Percentiles rank a stretch among this genome's conserved stretches.
Evolutionary conservation across 2,888 invertebrate genomes (phyloP).

Genomic region (Campoplex capitator): DNA sequence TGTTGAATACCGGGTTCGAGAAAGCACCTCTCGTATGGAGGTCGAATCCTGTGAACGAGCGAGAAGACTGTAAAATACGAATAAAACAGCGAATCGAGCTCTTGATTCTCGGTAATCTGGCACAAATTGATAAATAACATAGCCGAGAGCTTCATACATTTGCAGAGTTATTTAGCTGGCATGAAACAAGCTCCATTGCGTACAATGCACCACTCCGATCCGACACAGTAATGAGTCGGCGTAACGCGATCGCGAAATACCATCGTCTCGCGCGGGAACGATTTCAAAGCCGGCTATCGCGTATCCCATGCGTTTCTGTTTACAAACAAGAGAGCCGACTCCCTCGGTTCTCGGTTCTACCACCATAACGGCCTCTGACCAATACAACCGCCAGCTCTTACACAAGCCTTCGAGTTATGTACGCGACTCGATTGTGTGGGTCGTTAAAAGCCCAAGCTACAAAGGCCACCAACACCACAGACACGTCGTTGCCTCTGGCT

Average conservation of each 20-base stretch:
- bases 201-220: constrained; percentile 29
- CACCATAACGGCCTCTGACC: constrained; percentile 49
- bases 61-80: constrained; percentile 19
- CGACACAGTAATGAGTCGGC: constrained; percentile 47
- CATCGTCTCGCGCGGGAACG: constrained; percentile 47
- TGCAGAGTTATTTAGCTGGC: constrained; percentile 14
- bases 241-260: constrained; percentile 58
- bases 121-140: constrained; percentile 41
- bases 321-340: constrained; percentile 78
- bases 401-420: constrained; percentile 23
- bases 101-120: constrained; percentile 16
- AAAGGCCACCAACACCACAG: constrained; percentile 19
- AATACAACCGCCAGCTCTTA: constrained; percentile 39
- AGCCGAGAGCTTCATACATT: not conserved
- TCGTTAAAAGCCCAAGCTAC: constrained; percentile 1
- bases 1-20: constrained; percentile 53
- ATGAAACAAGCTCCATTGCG: constrained; percentile 16
- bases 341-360: constrained; percentile 55
- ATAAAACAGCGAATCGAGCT: constrained; percentile 18
- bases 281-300: constrained; percentile 56
- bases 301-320: constrained; percentile 76
- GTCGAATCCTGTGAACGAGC: constrained; percentile 25
- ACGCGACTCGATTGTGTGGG: constrained; percentile 8
- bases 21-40: constrained; percentile 31
- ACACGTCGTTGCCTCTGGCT: constrained; percentile 15